phyloP scores from a whole-genome alignment of 2,888 invertebrate species.

The Plemyria rubiginata region DNA sequence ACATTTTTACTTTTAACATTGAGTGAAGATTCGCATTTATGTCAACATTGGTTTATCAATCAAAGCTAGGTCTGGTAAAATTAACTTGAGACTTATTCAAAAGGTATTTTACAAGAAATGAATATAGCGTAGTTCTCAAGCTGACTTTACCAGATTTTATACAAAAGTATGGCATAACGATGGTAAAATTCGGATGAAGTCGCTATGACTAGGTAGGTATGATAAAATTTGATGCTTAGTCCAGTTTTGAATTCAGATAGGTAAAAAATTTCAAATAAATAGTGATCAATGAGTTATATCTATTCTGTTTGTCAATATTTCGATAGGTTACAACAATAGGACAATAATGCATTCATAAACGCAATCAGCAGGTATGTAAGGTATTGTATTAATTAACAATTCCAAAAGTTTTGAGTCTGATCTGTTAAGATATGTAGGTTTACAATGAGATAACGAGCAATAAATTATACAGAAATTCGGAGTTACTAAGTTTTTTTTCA shows the following conservation, averaged over 20 bases:
- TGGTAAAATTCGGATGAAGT: constrained; percentile 34
- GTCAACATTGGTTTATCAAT: constrained; percentile 13
- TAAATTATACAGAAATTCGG: constrained; percentile 31
- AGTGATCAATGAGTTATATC: no score
- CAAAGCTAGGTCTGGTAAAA: constrained; percentile 12
- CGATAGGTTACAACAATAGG: no score
- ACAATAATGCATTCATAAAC: no score
- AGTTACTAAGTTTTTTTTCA: constrained; percentile 31
- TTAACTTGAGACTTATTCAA: constrained; percentile 9
- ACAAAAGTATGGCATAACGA: constrained; percentile 37
- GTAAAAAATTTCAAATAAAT: no score
- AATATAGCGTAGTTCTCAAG: background rate
- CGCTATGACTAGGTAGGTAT: constrained; percentile 2
- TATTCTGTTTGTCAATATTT: background rate
- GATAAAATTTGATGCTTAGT: background rate
- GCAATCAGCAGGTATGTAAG: no score
- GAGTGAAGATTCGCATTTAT: constrained; percentile 36
- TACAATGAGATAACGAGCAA: constrained; percentile 34
- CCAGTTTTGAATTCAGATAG: no score
- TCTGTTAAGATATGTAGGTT: constrained; percentile 21
- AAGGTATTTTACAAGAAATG: background rate
- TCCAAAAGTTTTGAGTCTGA: background rate
- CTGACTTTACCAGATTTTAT: constrained; percentile 2
- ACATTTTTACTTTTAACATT: constrained; percentile 69
- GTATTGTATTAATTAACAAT: background rate